Conservation (phyloP, 2,113 vertebrate species). For the Proteles cristata region DNA sequence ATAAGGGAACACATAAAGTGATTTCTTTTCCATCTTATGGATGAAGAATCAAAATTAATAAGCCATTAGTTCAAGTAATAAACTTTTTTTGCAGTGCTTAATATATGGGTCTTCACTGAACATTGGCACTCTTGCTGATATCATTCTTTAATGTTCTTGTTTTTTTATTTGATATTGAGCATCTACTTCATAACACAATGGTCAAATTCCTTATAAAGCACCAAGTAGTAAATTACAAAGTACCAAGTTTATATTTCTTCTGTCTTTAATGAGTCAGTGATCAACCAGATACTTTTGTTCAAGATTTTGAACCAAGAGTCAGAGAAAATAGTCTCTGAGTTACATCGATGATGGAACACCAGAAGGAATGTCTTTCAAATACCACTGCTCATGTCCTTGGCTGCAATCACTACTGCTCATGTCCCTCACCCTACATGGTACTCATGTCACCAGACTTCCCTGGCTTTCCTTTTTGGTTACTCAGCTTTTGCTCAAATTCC, state of each 20-base stretch:
- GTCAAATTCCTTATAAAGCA: not conserved
- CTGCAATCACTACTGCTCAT: not conserved
- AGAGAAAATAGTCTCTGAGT: not conserved
- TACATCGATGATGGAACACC: too few species aligned
- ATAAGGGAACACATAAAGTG: not conserved
- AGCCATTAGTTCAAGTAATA: not conserved
- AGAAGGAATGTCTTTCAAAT: not conserved
- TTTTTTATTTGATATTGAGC: not conserved
- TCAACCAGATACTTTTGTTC: not conserved
- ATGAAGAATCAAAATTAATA: not conserved
- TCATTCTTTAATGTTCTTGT: not conserved
- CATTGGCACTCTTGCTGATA: not conserved
- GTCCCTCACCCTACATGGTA: accelerated
- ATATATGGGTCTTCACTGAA: not conserved
- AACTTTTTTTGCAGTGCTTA: not conserved
- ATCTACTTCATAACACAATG: not conserved
- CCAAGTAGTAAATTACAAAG: not conserved
- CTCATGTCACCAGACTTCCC: not conserved
- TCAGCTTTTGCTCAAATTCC: not conserved
- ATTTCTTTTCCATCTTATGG: not conserved
- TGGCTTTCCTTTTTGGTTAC: not conserved
- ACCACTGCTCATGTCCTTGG: not conserved
- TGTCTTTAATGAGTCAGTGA: not conserved
- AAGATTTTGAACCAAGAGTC: not conserved
- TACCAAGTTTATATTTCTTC: not conserved